Evolutionary conservation across 2,113 vertebrate species (phyloP).

Genomic region (Crotalus horridus): DNA sequence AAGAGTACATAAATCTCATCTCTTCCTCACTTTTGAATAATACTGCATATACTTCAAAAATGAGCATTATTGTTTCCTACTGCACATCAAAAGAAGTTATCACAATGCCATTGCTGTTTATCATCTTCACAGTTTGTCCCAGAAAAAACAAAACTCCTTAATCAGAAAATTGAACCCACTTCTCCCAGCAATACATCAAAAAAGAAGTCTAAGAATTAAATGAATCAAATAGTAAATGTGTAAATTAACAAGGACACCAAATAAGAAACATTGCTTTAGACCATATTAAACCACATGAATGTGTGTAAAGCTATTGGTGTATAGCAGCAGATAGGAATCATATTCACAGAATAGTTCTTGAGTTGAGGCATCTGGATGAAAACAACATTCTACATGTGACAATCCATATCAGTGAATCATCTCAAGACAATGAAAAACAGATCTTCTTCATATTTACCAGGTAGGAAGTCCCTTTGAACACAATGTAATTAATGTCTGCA

Average conservation of each 20-base stretch:
- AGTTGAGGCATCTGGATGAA: not conserved
- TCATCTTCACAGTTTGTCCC: slow-evolving; percentile 52
- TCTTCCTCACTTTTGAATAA: slow-evolving; percentile 74
- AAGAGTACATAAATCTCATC: slow-evolving; percentile 71
- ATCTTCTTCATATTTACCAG: not conserved
- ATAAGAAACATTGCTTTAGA: slow-evolving; percentile 62
- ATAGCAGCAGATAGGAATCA: slow-evolving; percentile 59
- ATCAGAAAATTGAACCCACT: slow-evolving; percentile 63
- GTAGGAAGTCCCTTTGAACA: not conserved
- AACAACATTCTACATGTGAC: fast-evolving
- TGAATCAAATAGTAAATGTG: slow-evolving; percentile 65
- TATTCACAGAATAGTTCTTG: slow-evolving; percentile 9
- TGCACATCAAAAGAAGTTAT: slow-evolving; percentile 82
- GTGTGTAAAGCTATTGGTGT: slow-evolving; percentile 52
- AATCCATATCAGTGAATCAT: not conserved
- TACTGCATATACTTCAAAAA: slow-evolving; percentile 78
- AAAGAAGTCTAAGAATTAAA: slow-evolving; percentile 72
- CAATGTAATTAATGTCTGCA: not conserved
- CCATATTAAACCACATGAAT: slow-evolving; percentile 64
- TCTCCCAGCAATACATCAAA: slow-evolving; percentile 39
- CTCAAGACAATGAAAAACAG: not conserved
- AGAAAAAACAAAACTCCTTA: slow-evolving; percentile 51
- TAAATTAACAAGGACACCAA: slow-evolving; percentile 66
- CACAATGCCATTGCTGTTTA: slow-evolving; percentile 52
- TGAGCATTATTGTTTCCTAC: slow-evolving; percentile 72